phyloP scores from a whole-genome alignment of 2,113 vertebrate species.

The Muntiacus reevesi region DNA sequence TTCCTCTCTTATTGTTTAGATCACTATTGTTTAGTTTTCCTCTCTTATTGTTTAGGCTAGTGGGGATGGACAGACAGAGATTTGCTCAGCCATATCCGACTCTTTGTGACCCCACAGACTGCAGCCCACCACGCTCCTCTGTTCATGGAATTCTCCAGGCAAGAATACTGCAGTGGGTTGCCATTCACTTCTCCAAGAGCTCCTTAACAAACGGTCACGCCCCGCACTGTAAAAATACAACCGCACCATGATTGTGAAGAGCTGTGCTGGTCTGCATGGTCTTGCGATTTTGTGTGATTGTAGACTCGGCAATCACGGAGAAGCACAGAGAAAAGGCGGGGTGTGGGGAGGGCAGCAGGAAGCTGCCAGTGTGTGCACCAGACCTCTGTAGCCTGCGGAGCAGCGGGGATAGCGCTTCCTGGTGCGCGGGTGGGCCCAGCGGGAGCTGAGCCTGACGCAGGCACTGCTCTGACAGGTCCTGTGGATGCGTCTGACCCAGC shows the following conservation, averaged over 20 bases:
- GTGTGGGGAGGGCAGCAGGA: neutral
- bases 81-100: neutral
- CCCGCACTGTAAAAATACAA: neutral
- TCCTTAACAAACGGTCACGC: neutral
- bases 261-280: neutral
- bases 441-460: neutral
- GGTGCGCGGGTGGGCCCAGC: neutral
- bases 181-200: neutral
- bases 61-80: neutral
- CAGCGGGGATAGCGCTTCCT: neutral
- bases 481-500: neutral
- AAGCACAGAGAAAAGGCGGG: neutral
- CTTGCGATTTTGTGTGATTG: neutral
- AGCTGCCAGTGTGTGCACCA: neutral
- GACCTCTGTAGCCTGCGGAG: neutral
- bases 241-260: neutral
- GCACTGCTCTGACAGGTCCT: neutral
- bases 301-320: neutral
- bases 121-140: rapidly evolving
- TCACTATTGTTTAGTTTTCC: neutral
- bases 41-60: neutral
- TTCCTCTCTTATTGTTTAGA: neutral
- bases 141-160: neutral
- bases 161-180: neutral
- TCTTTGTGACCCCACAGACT: neutral